Percentiles rank a stretch among this genome's conserved stretches.
Conservation (phyloP, 1,140 invertebrate species). For the Apis cerana region DNA sequence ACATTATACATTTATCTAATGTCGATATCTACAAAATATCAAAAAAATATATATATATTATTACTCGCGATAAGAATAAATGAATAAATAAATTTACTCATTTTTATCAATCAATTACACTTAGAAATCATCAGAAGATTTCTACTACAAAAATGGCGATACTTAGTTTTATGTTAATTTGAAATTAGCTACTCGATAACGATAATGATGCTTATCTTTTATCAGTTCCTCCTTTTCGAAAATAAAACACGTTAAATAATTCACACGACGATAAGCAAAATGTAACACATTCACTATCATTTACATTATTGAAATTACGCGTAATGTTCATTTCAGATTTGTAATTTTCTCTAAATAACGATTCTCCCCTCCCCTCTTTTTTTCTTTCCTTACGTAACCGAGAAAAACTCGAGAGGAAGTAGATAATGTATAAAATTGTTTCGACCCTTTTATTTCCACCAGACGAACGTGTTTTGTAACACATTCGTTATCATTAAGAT, state of each 20-base stretch:
- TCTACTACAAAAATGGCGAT: neutral
- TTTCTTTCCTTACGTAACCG: neutral
- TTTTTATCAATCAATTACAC: too few species aligned
- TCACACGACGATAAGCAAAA: neutral
- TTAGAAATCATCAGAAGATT: too few species aligned
- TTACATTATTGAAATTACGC: neutral
- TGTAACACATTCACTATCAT: too few species aligned
- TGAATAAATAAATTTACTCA: neutral
- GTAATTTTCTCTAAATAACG: too few species aligned
- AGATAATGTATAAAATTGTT: too few species aligned
- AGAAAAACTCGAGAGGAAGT: too few species aligned
- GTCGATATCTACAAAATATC: neutral
- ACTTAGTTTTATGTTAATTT: slow-evolving; percentile 10
- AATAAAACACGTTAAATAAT: neutral
- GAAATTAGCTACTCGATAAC: neutral
- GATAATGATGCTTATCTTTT: neutral
- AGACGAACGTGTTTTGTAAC: too few species aligned
- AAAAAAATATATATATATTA: neutral
- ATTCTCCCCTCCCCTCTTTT: too few species aligned
- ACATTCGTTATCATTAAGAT: too few species aligned
- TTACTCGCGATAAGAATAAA: too few species aligned
- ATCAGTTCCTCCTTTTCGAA: neutral
- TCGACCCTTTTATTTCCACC: too few species aligned
- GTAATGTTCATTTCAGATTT: too few species aligned
- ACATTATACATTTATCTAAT: neutral